A percentile compares a stretch with the other conserved stretches of the same genome.
Conservation (phyloP, 92 coral and sea anemone species). For the Phenganax stokvisi region DNA sequence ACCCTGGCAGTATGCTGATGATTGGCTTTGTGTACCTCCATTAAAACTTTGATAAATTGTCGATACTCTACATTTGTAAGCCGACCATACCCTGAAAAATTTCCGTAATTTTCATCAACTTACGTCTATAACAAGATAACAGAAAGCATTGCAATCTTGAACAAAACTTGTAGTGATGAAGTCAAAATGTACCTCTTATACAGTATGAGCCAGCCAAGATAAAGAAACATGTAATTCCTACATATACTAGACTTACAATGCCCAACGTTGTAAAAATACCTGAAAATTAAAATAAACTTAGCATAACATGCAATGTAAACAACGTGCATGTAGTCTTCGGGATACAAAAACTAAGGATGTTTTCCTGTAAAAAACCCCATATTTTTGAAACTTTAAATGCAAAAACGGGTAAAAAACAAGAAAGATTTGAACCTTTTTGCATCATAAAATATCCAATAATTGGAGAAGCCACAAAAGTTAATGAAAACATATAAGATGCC, state of each 20-base stretch:
- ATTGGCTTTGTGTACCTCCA: constrained; percentile 55
- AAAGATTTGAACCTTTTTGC: constrained; percentile 61
- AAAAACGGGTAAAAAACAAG: neutral
- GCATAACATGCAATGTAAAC: neutral
- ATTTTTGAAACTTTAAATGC: neutral
- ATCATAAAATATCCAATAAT: constrained; percentile 68
- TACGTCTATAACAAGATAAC: no score
- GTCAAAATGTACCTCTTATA: constrained; percentile 63
- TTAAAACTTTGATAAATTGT: constrained; percentile 64
- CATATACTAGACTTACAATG: constrained; percentile 62
- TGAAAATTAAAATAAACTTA: constrained; percentile 16
- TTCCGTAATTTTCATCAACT: neutral
- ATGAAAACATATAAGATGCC: constrained; percentile 84
- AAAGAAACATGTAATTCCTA: constrained; percentile 65
- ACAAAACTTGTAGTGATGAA: neutral
- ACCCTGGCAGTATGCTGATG: constrained; percentile 75
- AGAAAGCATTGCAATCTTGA: no score
- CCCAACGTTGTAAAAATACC: constrained; percentile 83
- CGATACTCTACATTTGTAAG: constrained; percentile 72
- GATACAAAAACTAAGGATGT: neutral
- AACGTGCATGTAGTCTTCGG: neutral
- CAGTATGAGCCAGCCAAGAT: constrained; percentile 83
- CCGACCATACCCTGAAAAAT: constrained; percentile 76
- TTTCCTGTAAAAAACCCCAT: neutral
- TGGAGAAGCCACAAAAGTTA: constrained; percentile 66